Evolutionary conservation across 2,113 vertebrate species (phyloP).

Genomic region (Rhea americana): DNA sequence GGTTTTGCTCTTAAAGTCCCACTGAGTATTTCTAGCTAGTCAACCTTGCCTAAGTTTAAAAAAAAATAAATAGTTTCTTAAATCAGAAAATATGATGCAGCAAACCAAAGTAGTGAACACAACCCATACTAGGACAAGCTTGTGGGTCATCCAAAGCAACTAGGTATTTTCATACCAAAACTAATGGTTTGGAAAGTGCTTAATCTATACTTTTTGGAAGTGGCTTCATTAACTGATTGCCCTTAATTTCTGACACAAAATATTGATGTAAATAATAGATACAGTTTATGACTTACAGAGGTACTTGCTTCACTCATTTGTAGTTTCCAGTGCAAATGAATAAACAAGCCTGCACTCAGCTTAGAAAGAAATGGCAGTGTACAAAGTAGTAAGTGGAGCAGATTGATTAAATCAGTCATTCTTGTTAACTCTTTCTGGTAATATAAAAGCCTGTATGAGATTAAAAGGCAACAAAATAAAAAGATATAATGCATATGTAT

Average conservation of each 20-base stretch:
- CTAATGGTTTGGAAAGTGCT: not conserved
- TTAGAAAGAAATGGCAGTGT: not conserved
- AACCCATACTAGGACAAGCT: not conserved
- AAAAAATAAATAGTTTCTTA: not conserved
- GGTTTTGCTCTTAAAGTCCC: not conserved
- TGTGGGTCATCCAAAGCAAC: not conserved
- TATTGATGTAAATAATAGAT: not conserved
- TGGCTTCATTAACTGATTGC: constrained; percentile 2
- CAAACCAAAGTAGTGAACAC: not conserved
- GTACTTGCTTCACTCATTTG: not conserved
- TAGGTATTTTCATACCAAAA: not conserved
- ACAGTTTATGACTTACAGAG: constrained; percentile 31
- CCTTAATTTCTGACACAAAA: constrained; percentile 12
- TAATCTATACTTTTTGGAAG: not conserved
- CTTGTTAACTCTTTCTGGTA: constrained; percentile 33
- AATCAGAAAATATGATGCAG: not conserved
- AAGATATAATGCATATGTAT: not conserved
- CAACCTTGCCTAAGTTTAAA: not conserved
- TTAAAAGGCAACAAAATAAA: not conserved
- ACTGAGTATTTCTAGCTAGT: not conserved
- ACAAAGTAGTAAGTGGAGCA: not conserved
- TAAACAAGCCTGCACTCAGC: not conserved
- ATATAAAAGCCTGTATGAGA: not conserved
- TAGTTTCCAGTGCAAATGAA: constrained; percentile 6
- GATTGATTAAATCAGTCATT: not conserved